Percentiles rank a stretch among this genome's conserved stretches.
Conservation (phyloP, 1,140 invertebrate genomes). For the Drosophila ogumai region DNA sequence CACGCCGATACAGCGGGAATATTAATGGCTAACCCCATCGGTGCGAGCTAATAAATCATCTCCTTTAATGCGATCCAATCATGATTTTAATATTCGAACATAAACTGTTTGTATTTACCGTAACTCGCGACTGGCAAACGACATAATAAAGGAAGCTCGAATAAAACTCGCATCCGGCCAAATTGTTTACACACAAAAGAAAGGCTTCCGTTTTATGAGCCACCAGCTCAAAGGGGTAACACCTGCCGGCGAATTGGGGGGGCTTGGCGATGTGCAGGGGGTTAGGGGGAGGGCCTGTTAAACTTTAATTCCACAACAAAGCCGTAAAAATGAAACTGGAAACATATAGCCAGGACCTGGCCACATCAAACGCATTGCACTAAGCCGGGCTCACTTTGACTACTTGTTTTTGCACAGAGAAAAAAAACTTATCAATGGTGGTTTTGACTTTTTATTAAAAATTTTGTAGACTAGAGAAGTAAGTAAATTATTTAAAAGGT, state of each 20-base stretch:
- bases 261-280: neutral
- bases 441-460: neutral
- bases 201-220: constrained; percentile 32
- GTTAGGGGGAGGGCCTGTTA: constrained; percentile 22
- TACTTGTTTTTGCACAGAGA: constrained; percentile 1
- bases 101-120: constrained; percentile 26
- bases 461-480: neutral
- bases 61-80: constrained; percentile 20
- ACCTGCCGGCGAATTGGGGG: constrained; percentile 15
- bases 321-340: constrained; percentile 51
- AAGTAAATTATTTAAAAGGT: neutral
- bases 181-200: constrained; percentile 48
- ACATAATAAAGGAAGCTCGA: constrained; percentile 46
- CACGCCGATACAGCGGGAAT: neutral
- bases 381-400: constrained; percentile 36
- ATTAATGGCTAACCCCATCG: constrained; percentile 15
- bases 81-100: constrained; percentile 32
- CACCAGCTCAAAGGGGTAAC: constrained; percentile 36
- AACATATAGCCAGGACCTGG: constrained; percentile 23
- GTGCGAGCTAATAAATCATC: constrained; percentile 32
- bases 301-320: constrained; percentile 60
- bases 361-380: constrained; percentile 52
- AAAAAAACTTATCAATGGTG: neutral
- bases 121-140: constrained; percentile 37
- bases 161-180: constrained; percentile 46